Conservation (phyloP, 2,113 vertebrate species). For the Terrapene triunguis region DNA sequence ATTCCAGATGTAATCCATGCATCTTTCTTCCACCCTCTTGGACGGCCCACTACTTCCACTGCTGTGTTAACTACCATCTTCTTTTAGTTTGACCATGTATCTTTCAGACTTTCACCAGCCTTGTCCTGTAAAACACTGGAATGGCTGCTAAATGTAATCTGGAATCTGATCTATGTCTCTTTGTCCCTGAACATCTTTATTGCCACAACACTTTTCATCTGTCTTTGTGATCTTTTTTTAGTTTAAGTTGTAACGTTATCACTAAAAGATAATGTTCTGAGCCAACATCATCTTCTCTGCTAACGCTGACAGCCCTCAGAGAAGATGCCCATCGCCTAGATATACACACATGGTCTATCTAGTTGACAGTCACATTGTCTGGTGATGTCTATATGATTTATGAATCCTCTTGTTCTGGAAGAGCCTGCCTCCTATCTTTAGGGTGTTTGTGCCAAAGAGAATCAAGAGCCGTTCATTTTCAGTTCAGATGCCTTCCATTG, state of each 20-base stretch:
- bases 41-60: not conserved
- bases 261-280: too few species aligned
- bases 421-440: not conserved
- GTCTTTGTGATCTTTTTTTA: not conserved
- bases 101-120: not conserved
- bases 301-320: too few species aligned
- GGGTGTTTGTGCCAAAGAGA: too few species aligned
- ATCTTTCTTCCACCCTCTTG: not conserved
- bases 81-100: not conserved
- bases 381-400: not conserved
- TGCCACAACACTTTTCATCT: not conserved
- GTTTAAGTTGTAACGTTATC: not conserved
- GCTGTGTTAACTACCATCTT: not conserved
- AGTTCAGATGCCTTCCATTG: not conserved
- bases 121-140: not conserved
- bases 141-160: not conserved
- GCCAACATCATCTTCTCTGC: too few species aligned
- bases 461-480: too few species aligned
- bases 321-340: too few species aligned
- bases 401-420: not conserved
- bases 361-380: not conserved
- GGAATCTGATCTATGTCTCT: not conserved
- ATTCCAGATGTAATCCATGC: not conserved
- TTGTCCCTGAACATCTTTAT: not conserved
- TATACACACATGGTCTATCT: not conserved